phyloP scores from a whole-genome alignment of 2,888 invertebrate species.

The Dioctria rufipes region DNA sequence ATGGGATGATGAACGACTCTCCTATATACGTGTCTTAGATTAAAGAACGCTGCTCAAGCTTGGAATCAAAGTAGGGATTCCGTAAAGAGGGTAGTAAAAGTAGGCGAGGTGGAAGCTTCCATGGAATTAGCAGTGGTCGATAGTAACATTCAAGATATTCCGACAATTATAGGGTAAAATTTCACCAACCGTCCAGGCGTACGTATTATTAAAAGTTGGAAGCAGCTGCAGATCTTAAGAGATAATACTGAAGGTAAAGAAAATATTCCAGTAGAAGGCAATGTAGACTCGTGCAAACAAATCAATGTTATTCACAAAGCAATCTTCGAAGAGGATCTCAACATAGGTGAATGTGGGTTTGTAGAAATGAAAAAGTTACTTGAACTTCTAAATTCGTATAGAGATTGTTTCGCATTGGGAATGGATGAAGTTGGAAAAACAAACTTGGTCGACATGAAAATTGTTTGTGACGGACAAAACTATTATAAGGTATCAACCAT shows the following conservation, averaged over 20 bases:
- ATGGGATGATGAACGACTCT: background rate
- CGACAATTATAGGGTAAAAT: background rate
- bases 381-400: background rate
- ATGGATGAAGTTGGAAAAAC: background rate
- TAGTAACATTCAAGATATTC: background rate
- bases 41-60: background rate
- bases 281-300: too few species aligned
- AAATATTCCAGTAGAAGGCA: too few species aligned
- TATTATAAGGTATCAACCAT: background rate
- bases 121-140: background rate
- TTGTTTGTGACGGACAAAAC: background rate
- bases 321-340: too few species aligned
- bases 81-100: background rate
- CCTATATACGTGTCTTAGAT: background rate
- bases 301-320: too few species aligned
- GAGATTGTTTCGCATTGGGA: background rate
- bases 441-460: background rate
- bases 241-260: background rate
- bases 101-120: background rate
- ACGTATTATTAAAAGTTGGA: background rate
- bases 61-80: background rate
- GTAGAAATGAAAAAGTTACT: background rate
- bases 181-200: slow-evolving; percentile 1
- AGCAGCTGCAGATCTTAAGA: background rate
- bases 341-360: background rate